phyloP scores from a whole-genome alignment of 2,888 invertebrate genomes.

The Listrodromus nycthemerus region DNA sequence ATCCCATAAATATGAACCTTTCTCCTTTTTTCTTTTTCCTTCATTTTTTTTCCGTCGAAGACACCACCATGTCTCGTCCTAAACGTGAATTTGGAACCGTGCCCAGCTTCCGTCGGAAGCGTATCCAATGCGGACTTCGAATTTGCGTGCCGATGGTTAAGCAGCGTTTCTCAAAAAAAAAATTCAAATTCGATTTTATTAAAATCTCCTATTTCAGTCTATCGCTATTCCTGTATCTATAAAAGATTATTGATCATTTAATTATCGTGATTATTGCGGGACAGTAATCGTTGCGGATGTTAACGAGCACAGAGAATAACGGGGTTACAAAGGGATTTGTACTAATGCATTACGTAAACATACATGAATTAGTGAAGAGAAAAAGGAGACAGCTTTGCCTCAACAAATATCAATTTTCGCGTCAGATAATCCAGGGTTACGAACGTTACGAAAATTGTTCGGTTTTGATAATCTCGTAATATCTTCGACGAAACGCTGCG shows the following conservation, averaged over 20 bases:
- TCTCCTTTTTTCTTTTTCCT: slow-evolving; percentile 54
- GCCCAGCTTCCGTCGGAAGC: slow-evolving; percentile 49
- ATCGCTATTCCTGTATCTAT: not conserved
- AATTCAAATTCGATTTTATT: not conserved
- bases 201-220: not conserved
- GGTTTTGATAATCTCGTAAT: slow-evolving; percentile 13
- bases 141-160: slow-evolving; percentile 18
- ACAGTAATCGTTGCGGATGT: slow-evolving; percentile 28
- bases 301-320: slow-evolving; percentile 16
- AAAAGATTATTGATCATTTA: slow-evolving; percentile 25
- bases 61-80: slow-evolving; percentile 49
- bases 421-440: slow-evolving; percentile 10
- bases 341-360: not conserved
- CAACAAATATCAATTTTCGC: not conserved
- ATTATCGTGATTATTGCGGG: slow-evolving; percentile 25
- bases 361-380: not conserved
- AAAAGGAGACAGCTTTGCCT: not conserved
- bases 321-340: not conserved
- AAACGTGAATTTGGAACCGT: slow-evolving; percentile 60
- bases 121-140: slow-evolving; percentile 21
- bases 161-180: not conserved
- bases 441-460: slow-evolving; percentile 8
- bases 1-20: slow-evolving; percentile 77
- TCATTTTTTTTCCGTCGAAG: slow-evolving; percentile 18
- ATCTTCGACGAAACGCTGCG: slow-evolving; percentile 4